Base-by-base conservation (phyloP, 2,888 invertebrate species). In the Diarsia brunnea region DNA sequence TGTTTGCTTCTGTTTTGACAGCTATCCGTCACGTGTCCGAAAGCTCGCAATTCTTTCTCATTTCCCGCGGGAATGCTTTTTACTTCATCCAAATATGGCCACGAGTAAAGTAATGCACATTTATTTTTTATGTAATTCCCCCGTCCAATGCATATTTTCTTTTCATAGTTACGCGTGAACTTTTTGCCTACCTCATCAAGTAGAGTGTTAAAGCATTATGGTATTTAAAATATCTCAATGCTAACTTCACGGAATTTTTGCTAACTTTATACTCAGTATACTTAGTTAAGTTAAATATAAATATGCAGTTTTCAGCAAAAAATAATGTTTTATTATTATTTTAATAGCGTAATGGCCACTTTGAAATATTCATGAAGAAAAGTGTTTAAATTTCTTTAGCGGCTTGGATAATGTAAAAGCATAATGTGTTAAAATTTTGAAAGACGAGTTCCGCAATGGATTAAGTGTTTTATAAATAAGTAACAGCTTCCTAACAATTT, bases 181-280 rank as follows among this genome's bases (percentile, higher is more conserved):
- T 84, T 84, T 82, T 77, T 81, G 53, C 82, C 47, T 68, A 73
- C 67, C 82, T 82, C 82, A 82, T 82, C 84, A 82, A 82, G 43
- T 82, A 82, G 81, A 82, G 84, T 82, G 81, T 75, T 63, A 60
- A 64, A 77, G 72, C 69, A 81, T 84, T 75, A 79, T 65, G 61
- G 61, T 67, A 80, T 85, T 75, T 85, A 75, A 79, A 82, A 79
- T 70, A 68, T 64, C 21, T 51, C 66, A 83, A 69, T 73, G 69
- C 31, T 27, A 65, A 73, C 53, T 79, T 68, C 60, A 19, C 24
- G 16, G 45, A 60, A n/a, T 47, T 77, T 82, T 67, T 55, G 53
- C 49, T n/a, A 75, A 81, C 66, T 61, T 53, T 66, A 27, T 66
- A 24, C 38, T 24, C 21, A 24, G 38, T 47, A 12, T 51, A 16